Evolutionary conservation across 2,888 invertebrate genomes (phyloP), one percentile per base, ranked within the genome.

Genomic region (Brenthis ino): DNA sequence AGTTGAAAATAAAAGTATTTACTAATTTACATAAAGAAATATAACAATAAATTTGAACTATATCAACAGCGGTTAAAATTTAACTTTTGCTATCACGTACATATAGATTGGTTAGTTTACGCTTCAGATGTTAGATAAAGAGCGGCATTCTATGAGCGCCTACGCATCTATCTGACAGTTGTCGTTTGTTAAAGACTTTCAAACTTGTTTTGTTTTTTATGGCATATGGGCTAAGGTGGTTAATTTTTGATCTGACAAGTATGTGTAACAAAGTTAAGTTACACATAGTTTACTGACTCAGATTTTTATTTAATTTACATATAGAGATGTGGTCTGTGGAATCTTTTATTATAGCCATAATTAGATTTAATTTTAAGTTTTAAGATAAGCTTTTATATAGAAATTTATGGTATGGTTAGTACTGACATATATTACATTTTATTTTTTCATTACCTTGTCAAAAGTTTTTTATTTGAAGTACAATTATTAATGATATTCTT

Each of bases 111-210:
- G 68, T 73, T 73, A 69, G 71, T 76, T 77, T 75, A 76, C 77
- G 76, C 75, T 73, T 77, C 73, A 72, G 74, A 72, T 78, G 79
- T 78, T 75, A 77, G 76, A 75, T 77, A 76, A 72, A 70, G 20
- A 72, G 83, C 83, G 84, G 83, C 82, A 80, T 79, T 79, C 79
- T 82, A 82, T 84, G 79, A 82, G 81, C 86, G 82, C 87, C 88
- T 77, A 86, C 87, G 86, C 85, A 81, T 76, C 74, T 78, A 77
- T 77, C 76, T 82, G 85, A 85, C 85, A 86, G 80, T 84, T 84
- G 83, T 84, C 81, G 80, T 80, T 82, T 80, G 79, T 81, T 81
- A 82, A 79, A 79, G 78, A 79, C 77, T 77, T 75, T 72, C 71
- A 65, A 72, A 79, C 80, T 79, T 76, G 78, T 78, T 77, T 78